A percentile compares a stretch with the other conserved stretches of the same genome.
phyloP scores from a whole-genome alignment of 1,140 invertebrate species.

The Ooceraea biroi region DNA sequence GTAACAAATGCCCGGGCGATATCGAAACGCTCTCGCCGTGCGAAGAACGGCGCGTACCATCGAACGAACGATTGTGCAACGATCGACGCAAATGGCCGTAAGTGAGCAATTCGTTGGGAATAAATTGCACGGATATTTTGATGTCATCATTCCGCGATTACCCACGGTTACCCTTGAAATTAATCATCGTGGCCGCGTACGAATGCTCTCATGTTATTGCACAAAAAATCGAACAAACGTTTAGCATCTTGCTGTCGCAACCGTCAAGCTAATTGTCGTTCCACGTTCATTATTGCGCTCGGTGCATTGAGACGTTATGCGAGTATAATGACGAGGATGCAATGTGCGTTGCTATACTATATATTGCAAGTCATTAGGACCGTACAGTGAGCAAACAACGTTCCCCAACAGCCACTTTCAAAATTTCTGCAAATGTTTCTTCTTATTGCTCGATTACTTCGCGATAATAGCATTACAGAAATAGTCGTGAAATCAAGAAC shows the following conservation, averaged over 20 bases:
- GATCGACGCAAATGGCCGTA: conserved; percentile 16
- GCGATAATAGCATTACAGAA: background rate
- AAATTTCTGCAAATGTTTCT: background rate
- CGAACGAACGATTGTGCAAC: conserved; percentile 36
- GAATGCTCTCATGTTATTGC: conserved; percentile 19
- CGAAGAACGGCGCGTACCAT: background rate
- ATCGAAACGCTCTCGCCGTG: conserved; percentile 21
- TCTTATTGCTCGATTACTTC: background rate
- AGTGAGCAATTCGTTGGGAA: conserved; percentile 17
- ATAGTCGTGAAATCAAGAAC: background rate
- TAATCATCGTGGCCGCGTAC: conserved; percentile 31
- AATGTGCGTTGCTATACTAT: background rate
- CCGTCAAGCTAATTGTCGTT: conserved; percentile 39
- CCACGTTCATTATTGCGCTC: conserved; percentile 1
- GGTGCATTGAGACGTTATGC: conserved; percentile 27
- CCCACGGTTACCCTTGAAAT: conserved; percentile 55
- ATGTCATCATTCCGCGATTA: conserved; percentile 45
- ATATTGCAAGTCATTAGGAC: conserved; percentile 4
- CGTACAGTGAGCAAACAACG: background rate
- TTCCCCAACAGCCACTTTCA: too few relatives aligned
- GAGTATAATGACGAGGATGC: conserved; percentile 22
- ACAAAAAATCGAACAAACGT: conserved; percentile 37
- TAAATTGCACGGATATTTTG: conserved; percentile 35
- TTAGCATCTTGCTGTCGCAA: conserved; percentile 9
- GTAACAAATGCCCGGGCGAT: conserved; percentile 43